phyloP scores from a whole-genome alignment of 2,797 vertebrate genomes.

The Cryptoblepharus egeriae region DNA sequence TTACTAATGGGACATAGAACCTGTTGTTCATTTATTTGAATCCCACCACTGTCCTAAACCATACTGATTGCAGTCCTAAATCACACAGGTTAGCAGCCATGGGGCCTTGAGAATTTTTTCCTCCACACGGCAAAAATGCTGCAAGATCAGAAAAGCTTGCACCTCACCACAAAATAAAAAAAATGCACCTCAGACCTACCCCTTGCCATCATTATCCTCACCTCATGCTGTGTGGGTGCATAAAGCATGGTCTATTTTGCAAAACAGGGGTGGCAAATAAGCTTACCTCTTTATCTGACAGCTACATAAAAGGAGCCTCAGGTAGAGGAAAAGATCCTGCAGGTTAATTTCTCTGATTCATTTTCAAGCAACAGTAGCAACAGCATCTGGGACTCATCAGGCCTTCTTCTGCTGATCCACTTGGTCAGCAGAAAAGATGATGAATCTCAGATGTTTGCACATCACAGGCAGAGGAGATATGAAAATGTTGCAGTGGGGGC shows the following conservation, averaged over 20 bases:
- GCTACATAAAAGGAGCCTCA: conserved; percentile 43
- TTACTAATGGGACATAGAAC: too few species aligned
- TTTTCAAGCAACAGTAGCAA: conserved; percentile 51
- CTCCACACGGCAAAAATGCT: neutral
- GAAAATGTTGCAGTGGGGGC: conserved; percentile 50
- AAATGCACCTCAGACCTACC: neutral
- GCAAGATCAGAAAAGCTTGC: neutral
- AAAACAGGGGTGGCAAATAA: neutral
- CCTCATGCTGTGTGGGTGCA: neutral
- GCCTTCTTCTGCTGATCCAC: conserved; percentile 61
- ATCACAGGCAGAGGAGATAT: conserved; percentile 55
- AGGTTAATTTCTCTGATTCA: conserved; percentile 65
- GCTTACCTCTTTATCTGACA: conserved; percentile 19
- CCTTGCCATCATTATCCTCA: neutral
- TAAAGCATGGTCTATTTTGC: neutral
- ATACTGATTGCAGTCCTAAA: too few species aligned
- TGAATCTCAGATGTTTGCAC: conserved; percentile 67
- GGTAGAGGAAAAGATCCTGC: conserved; percentile 36
- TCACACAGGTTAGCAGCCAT: too few species aligned
- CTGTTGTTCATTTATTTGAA: too few species aligned
- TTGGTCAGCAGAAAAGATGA: conserved; percentile 66
- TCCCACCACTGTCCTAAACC: too few species aligned
- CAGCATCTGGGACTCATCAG: conserved; percentile 66
- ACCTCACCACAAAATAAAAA: neutral
- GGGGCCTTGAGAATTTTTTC: neutral